phyloP scores from a whole-genome alignment of 2,113 vertebrate genomes.

The Megaptera novaeangliae region DNA sequence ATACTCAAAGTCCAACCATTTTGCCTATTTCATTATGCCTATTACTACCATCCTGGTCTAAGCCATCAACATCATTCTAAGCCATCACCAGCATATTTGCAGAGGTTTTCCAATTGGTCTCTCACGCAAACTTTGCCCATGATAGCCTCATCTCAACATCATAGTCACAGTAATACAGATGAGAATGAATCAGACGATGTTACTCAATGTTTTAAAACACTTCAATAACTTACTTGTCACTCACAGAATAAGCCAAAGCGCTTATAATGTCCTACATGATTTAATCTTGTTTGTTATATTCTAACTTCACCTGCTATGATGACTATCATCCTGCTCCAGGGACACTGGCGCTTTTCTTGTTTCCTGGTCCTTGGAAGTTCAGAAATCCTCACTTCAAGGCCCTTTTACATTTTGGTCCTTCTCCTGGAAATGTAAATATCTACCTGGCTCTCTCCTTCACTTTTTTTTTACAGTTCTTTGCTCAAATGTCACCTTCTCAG shows the following conservation, averaged over 20 bases:
- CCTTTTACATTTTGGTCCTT: neutral
- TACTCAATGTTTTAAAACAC: neutral
- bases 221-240: neutral
- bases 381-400: neutral
- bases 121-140: neutral
- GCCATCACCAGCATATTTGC: neutral
- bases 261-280: neutral
- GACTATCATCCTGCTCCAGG: neutral
- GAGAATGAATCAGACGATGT: neutral
- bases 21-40: neutral
- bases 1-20: neutral
- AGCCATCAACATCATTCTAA: neutral
- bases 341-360: neutral
- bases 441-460: neutral
- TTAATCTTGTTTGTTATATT: neutral
- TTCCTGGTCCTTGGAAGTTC: neutral
- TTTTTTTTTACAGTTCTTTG: neutral
- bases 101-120: neutral
- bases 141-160: neutral
- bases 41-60: neutral
- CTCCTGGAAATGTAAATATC: neutral
- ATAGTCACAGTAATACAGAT: neutral
- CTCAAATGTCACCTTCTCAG: neutral
- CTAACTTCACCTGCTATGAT: neutral
- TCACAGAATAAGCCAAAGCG: neutral